Evolutionary conservation across 2,113 vertebrate species (phyloP).

Genomic region (Channa maculata): DNA sequence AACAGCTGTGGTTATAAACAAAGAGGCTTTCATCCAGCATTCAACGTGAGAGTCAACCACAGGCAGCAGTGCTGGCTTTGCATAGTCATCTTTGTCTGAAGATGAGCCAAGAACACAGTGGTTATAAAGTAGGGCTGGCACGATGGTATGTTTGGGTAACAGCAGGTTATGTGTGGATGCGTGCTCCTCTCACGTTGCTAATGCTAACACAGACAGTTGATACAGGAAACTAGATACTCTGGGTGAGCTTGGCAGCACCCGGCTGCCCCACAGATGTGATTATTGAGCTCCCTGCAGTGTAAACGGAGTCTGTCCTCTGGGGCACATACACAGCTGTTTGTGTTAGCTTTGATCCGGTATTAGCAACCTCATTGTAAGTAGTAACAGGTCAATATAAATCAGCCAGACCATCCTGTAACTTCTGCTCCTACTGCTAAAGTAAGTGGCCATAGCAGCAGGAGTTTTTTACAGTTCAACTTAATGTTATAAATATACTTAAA

Average conservation of each 20-base stretch:
- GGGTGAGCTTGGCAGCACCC: constrained; percentile 27
- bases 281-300: constrained; percentile 13
- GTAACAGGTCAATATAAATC: background rate
- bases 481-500: too few species aligned
- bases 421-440: background rate
- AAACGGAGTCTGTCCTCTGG: background rate
- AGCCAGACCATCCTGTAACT: background rate
- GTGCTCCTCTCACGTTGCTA: constrained; percentile 11
- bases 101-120: constrained; percentile 10
- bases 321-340: background rate
- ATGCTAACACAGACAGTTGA: constrained; percentile 15
- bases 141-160: constrained; percentile 29
- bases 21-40: background rate
- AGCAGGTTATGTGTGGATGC: constrained; percentile 31
- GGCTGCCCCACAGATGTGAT: constrained; percentile 12
- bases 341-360: background rate
- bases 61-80: background rate
- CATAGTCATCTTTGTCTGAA: constrained; percentile 22
- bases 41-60: background rate
- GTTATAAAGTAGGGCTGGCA: constrained; percentile 42
- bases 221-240: constrained; percentile 33
- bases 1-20: too few species aligned
- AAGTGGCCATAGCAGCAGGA: background rate
- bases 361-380: background rate
- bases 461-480: too few species aligned